phyloP scores from a whole-genome alignment of 2,113 vertebrate species.

The Acanthisitta chloris region DNA sequence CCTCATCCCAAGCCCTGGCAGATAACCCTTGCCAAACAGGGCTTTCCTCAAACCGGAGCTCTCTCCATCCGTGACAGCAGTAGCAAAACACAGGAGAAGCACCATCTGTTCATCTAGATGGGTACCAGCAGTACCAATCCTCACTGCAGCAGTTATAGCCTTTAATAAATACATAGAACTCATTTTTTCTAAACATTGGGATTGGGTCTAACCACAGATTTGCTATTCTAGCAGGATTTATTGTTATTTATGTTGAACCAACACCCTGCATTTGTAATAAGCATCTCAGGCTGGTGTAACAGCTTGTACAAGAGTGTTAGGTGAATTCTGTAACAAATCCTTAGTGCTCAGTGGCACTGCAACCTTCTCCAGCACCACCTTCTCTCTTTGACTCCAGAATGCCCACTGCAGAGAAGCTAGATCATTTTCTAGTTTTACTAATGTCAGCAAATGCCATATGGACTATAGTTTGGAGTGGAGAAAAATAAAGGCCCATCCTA shows the following conservation, averaged over 20 bases:
- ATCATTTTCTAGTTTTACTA: neutral
- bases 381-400: neutral
- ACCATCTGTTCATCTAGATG: neutral
- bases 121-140: neutral
- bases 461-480: neutral
- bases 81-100: neutral
- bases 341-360: neutral
- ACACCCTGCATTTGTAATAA: neutral
- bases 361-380: neutral
- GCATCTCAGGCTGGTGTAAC: neutral
- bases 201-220: neutral
- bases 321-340: neutral
- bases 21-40: neutral
- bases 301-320: accelerated
- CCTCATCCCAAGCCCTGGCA: neutral
- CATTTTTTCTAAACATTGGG: neutral
- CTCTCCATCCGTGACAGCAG: neutral
- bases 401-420: neutral
- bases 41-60: neutral
- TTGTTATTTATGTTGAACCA: neutral
- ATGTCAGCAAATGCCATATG: neutral
- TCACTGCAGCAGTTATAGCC: neutral
- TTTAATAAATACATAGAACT: neutral
- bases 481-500: neutral
- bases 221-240: neutral